Percentiles rank a stretch among this genome's conserved stretches.
These are phyloP conservation scores for Adrianichthys oophorus DNA, from an alignment of 2,797 vertebrate species.

Conservation along the genomic window DNA sequence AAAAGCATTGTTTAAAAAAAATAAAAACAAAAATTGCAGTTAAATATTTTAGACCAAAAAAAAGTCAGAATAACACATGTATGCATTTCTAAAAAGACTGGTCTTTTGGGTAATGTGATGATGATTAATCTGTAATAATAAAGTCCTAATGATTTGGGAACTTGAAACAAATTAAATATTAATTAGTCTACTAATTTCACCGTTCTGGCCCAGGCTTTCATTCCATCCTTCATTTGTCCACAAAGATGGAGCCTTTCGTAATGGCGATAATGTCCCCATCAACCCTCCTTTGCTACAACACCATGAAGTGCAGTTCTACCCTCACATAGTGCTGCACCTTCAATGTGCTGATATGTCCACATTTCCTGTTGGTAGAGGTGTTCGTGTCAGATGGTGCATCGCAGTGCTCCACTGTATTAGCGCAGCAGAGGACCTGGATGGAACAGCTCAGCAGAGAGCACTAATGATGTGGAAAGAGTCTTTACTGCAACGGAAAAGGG, in stretches of 20 bases:
- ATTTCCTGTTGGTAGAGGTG: conserved; percentile 56
- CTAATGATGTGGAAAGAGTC: conserved; percentile 73
- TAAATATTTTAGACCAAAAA: too few relatives aligned
- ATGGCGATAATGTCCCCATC: conserved; percentile 1
- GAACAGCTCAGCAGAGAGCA: conserved; percentile 73
- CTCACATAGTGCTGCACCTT: conserved; percentile 31
- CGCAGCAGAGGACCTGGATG: conserved; percentile 51
- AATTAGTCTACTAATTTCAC: conserved; percentile 3
- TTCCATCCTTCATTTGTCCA: conserved; percentile 36
- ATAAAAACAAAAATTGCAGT: too few relatives aligned
- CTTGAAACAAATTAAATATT: neutral
- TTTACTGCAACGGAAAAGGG: conserved; percentile 28
- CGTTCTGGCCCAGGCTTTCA: neutral
- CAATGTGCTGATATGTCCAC: conserved; percentile 71
- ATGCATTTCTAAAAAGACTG: too few relatives aligned
- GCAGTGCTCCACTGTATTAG: conserved; percentile 45
- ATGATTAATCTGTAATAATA: conserved; percentile 10
- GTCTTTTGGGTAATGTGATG: neutral
- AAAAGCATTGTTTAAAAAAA: too few relatives aligned
- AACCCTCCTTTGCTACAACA: conserved; percentile 28
- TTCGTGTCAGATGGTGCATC: conserved; percentile 54
- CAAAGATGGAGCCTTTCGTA: conserved; percentile 32
- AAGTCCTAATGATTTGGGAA: conserved; percentile 9
- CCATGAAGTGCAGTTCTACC: conserved; percentile 21
- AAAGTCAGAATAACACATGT: too few relatives aligned